phyloP scores from a whole-genome alignment of 2,888 invertebrate species.

The Habrosyne pyritoides region DNA sequence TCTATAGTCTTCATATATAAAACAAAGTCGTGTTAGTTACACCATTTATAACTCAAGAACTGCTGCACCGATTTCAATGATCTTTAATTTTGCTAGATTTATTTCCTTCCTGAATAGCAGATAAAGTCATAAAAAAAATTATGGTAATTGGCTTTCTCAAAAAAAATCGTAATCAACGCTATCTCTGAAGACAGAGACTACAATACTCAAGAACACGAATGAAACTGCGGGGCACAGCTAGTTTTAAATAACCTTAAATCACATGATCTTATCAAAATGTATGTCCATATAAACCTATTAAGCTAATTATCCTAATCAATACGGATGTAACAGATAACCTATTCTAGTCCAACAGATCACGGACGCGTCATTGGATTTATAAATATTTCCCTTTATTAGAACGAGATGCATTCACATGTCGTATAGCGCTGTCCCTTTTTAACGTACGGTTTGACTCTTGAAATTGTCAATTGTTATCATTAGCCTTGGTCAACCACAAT shows the following conservation, averaged over 20 bases:
- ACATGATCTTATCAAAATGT: slow-evolving; percentile 19
- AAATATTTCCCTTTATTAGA: slow-evolving; percentile 7
- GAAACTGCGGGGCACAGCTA: no score
- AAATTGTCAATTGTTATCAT: slow-evolving; percentile 31
- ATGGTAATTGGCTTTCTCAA: no score
- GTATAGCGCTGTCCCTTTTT: background rate
- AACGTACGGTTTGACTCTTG: background rate
- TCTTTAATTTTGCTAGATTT: no score
- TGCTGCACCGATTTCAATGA: no score
- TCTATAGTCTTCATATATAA: no score
- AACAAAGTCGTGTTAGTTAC: no score
- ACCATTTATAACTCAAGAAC: no score
- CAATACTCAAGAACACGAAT: no score
- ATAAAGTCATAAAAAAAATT: no score
- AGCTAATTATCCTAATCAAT: slow-evolving; percentile 25
- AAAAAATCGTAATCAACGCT: no score
- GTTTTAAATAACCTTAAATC: slow-evolving; percentile 9
- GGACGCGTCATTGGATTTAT: slow-evolving; percentile 20
- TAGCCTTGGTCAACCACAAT: slow-evolving; percentile 35
- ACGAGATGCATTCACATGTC: slow-evolving; percentile 6
- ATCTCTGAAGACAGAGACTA: no score
- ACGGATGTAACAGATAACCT: slow-evolving; percentile 38
- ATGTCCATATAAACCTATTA: slow-evolving; percentile 33
- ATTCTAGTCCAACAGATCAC: slow-evolving; percentile 34
- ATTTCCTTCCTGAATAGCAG: no score